A percentile compares a stretch with the other conserved stretches of the same genome.
Conservation (phyloP, 92 coral and sea anemone species). For the Zoanthus solanderi region DNA sequence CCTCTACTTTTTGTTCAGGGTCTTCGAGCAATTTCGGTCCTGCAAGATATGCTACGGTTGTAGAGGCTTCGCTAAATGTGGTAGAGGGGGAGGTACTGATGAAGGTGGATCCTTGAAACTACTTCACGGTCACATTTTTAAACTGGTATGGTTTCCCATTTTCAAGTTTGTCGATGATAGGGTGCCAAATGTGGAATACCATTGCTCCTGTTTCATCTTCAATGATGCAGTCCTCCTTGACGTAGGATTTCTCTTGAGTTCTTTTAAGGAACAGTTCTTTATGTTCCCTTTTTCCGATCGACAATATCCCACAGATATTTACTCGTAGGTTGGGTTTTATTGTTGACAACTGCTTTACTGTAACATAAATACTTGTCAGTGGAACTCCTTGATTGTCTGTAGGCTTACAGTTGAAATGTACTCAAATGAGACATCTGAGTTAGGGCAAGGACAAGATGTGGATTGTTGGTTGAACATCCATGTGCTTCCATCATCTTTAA, state of each 20-base stretch:
- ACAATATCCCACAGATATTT: constrained; percentile 54
- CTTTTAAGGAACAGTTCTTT: constrained; percentile 25
- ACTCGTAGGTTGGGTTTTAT: constrained; percentile 47
- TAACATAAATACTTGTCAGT: constrained; percentile 35
- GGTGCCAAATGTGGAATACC: constrained; percentile 48
- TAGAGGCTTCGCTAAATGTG: constrained; percentile 27
- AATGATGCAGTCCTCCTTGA: constrained; percentile 52
- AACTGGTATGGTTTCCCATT: constrained; percentile 39
- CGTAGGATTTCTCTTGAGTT: constrained; percentile 43
- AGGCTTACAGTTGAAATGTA: constrained; percentile 32
- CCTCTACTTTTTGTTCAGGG: constrained; percentile 46
- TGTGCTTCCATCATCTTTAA: constrained; percentile 39
- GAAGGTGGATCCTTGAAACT: constrained; percentile 55
- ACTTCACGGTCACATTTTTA: constrained; percentile 46
- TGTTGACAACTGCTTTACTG: constrained; percentile 44
- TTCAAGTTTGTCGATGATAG: constrained; percentile 42
- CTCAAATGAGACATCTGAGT: constrained; percentile 52
- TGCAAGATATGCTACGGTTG: neutral
- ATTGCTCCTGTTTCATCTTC: constrained; percentile 54
- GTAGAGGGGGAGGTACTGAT: constrained; percentile 47
- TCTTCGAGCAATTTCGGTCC: constrained; percentile 46
- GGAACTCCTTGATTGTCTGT: constrained; percentile 38
- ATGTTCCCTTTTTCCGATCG: constrained; percentile 44
- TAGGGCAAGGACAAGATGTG: constrained; percentile 32
- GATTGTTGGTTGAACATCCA: constrained; percentile 56